Percentiles rank a stretch among this genome's conserved stretches.
Evolutionary conservation across 2,888 invertebrate species (phyloP).

Genomic region (Terebella lapidaria): DNA sequence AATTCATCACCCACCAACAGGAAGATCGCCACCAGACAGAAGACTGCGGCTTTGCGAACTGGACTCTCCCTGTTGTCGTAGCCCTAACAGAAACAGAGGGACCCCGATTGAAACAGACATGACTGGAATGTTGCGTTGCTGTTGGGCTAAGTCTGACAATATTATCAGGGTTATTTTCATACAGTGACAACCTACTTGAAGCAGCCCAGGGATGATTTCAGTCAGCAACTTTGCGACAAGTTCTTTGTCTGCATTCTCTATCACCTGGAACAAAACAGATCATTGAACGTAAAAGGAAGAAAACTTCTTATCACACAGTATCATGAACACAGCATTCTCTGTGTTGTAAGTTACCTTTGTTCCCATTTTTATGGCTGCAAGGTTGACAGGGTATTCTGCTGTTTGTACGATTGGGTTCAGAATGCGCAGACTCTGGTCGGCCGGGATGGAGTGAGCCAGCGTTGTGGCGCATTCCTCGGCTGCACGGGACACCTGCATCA

Average conservation of each 20-base stretch:
- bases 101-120: no score
- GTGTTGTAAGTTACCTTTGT: conserved; percentile 42
- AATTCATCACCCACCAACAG: conserved; percentile 78
- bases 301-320: not conserved
- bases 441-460: conserved; percentile 75
- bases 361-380: conserved; percentile 84
- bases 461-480: conserved; percentile 78
- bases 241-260: conserved; percentile 11
- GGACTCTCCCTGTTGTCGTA: conserved; percentile 88
- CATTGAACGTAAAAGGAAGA: not conserved
- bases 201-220: conserved; percentile 80
- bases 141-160: no score
- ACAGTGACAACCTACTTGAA: conserved; percentile 65
- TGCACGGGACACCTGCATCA: conserved; percentile 70
- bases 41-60: conserved; percentile 91
- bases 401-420: conserved; percentile 78
- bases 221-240: conserved; percentile 58
- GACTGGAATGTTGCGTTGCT: no score
- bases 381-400: conserved; percentile 78
- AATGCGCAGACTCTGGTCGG: conserved; percentile 71
- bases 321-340: not conserved
- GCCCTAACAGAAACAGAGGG: no score
- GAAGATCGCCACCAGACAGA: conserved; percentile 94
- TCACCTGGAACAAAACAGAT: conserved; percentile 30
- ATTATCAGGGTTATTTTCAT: no score